These are phyloP conservation scores for Mastacembelus armatus DNA, from an alignment of 2,797 vertebrate genomes.

Conservation along the genomic window DNA sequence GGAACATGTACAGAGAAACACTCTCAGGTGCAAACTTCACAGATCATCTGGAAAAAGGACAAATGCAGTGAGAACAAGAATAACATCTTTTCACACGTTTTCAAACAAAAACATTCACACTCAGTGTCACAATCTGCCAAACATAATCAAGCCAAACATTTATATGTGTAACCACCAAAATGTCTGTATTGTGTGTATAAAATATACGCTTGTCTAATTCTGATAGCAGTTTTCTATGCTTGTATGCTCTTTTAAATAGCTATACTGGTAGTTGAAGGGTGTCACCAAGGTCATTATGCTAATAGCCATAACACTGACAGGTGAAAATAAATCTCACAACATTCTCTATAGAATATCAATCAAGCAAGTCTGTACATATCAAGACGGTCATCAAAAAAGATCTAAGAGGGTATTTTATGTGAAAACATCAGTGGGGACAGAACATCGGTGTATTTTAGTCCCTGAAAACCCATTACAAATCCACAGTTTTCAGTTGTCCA, in stretches of 20 bases:
- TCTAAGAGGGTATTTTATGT: background rate
- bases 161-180: background rate
- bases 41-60: background rate
- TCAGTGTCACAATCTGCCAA: background rate
- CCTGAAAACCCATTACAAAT: background rate
- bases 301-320: too few species aligned
- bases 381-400: background rate
- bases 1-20: slow-evolving; percentile 34
- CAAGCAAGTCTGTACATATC: too few species aligned
- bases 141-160: background rate
- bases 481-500: too few species aligned
- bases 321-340: too few species aligned
- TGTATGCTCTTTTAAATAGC: too few species aligned
- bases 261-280: too few species aligned
- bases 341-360: too few species aligned
- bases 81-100: background rate
- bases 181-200: background rate
- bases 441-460: background rate
- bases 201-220: background rate
- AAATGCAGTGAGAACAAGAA: slow-evolving; percentile 1
- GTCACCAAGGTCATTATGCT: too few species aligned
- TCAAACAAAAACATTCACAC: background rate
- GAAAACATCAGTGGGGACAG: background rate
- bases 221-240: too few species aligned
- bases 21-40: slow-evolving; percentile 38